These are phyloP conservation scores for Oscheius sp. DNA, from an alignment of 2,888 invertebrate species.

Conservation along the genomic window DNA sequence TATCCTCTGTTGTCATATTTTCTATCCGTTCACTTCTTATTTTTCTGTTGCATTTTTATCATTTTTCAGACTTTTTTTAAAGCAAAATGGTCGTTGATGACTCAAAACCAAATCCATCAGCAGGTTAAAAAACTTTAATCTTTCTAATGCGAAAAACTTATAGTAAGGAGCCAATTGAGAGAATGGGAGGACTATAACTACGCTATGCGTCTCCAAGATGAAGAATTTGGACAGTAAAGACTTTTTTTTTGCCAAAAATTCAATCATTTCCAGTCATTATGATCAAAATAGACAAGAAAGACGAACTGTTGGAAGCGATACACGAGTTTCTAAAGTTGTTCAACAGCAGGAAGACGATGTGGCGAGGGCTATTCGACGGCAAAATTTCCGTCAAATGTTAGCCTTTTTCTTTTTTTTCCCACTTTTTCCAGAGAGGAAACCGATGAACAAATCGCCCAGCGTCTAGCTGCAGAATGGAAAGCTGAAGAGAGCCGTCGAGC, in stretches of 20 bases:
- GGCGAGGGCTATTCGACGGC: constrained; percentile 10
- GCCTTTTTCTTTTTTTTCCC: not conserved
- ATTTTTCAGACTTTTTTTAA: not conserved
- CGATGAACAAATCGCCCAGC: constrained; percentile 30
- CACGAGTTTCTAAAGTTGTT: constrained; percentile 9
- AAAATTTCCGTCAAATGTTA: constrained; percentile 18
- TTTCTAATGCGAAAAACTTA: not conserved
- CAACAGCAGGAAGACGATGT: constrained; percentile 26
- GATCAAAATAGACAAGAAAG: constrained; percentile 25
- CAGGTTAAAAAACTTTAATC: constrained; percentile 5
- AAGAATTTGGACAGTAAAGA: constrained; percentile 26
- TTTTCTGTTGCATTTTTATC: not conserved
- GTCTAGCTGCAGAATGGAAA: constrained; percentile 16
- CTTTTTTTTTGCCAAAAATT: not conserved
- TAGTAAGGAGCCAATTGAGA: constrained; percentile 26
- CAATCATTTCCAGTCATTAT: constrained; percentile 20
- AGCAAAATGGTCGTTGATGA: constrained; percentile 14
- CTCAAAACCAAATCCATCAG: constrained; percentile 17
- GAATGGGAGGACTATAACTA: constrained; percentile 25
- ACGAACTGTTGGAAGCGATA: constrained; percentile 20
- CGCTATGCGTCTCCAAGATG: constrained; percentile 28
- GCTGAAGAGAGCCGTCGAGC: constrained; percentile 18
- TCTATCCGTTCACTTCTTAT: not conserved
- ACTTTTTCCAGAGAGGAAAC: constrained; percentile 22
- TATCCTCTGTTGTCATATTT: not conserved